phyloP scores from a whole-genome alignment of 2,888 invertebrate species.

The Lydus trimaculatus region DNA sequence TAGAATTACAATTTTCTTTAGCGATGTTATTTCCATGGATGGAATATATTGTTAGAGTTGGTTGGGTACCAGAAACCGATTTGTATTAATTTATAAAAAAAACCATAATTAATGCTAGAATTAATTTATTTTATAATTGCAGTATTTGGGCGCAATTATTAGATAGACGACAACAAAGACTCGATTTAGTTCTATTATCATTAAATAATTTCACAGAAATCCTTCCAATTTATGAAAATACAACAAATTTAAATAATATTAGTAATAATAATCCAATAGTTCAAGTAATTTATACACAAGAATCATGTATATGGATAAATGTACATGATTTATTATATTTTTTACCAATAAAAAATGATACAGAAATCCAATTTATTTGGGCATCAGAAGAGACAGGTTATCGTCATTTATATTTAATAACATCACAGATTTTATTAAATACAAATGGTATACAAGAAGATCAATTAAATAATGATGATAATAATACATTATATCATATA shows the following conservation, averaged over 20 bases:
- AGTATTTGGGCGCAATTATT: slow-evolving; percentile 94
- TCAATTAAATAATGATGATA: slow-evolving; percentile 54
- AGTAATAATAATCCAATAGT: slow-evolving; percentile 59
- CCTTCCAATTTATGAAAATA: slow-evolving; percentile 63
- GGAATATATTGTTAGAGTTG: slow-evolving; percentile 94
- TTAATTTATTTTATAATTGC: too few species aligned
- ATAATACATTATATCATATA: slow-evolving; percentile 50
- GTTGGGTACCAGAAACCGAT: slow-evolving; percentile 93
- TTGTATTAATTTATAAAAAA: too few species aligned
- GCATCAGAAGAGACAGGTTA: slow-evolving; percentile 92
- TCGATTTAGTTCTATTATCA: slow-evolving; percentile 85
- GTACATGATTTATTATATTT: slow-evolving; percentile 91
- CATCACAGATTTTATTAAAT: slow-evolving; percentile 66
- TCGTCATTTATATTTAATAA: slow-evolving; percentile 85
- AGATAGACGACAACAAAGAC: slow-evolving; percentile 83
- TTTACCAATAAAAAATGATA: slow-evolving; percentile 67
- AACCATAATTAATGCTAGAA: too few species aligned
- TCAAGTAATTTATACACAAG: slow-evolving; percentile 69
- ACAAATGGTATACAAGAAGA: slow-evolving; percentile 66
- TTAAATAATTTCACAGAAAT: slow-evolving; percentile 76
- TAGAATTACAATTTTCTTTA: slow-evolving; percentile 79
- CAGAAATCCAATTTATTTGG: slow-evolving; percentile 78
- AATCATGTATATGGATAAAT: slow-evolving; percentile 90
- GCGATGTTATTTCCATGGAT: slow-evolving; percentile 87
- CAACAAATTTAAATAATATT: slow-evolving; percentile 45